Conservation (phyloP, 2,888 invertebrate species). For the Taphrorychus bicolor region DNA sequence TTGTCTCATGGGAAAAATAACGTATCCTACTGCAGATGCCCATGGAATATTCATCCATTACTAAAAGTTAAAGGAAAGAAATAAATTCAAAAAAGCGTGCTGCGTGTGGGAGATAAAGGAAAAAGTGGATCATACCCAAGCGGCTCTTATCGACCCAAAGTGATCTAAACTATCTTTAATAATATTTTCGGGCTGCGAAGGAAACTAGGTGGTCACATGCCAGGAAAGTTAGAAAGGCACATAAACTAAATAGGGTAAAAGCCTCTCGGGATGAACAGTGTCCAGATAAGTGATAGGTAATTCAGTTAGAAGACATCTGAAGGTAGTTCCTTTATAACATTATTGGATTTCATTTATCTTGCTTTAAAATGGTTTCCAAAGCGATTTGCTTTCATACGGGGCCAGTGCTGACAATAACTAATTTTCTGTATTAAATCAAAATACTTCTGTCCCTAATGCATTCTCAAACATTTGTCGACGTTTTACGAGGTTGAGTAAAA, state of each 20-base stretch:
- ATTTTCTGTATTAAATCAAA: not conserved
- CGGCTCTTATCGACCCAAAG: not conserved
- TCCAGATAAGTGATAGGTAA: constrained; percentile 20
- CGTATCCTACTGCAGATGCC: too few relatives aligned
- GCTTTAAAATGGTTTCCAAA: constrained; percentile 5
- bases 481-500: not conserved
- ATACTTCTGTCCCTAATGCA: not conserved
- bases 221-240: constrained; percentile 8
- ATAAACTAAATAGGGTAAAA: constrained; percentile 16
- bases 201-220: constrained; percentile 9
- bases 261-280: constrained; percentile 15
- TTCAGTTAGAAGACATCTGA: constrained; percentile 18
- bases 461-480: not conserved
- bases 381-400: constrained; percentile 1
- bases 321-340: constrained; percentile 7
- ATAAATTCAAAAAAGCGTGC: not conserved
- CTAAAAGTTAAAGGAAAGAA: too few relatives aligned
- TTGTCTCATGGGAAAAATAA: not conserved
- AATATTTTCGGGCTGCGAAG: constrained; percentile 5
- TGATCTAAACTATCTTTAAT: constrained; percentile 10
- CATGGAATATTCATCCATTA: too few relatives aligned
- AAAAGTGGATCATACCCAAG: constrained; percentile 5
- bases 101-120: not conserved
- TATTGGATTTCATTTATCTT: constrained; percentile 12
- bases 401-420: not conserved